Evolutionary conservation across 2,888 invertebrate species (phyloP).

Genomic region (Galerucella calmariensis): DNA sequence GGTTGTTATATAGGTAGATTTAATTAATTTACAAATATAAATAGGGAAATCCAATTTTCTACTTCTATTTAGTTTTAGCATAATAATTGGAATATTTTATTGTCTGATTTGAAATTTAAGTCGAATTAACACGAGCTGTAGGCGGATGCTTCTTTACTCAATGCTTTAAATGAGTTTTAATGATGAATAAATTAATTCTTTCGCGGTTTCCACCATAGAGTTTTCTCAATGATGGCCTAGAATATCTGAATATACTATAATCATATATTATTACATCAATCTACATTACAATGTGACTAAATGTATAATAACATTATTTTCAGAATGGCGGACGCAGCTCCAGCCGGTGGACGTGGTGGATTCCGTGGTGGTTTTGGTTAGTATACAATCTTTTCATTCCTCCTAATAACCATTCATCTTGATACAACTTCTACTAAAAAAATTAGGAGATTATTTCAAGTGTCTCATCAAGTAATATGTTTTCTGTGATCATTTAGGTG

Average conservation of each 20-base stretch:
- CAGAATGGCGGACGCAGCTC: slow-evolving; percentile 98
- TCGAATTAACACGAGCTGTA: not conserved
- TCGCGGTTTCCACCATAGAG: slow-evolving; percentile 78
- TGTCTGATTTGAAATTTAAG: not conserved
- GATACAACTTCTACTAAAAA: not conserved
- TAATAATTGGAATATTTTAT: too few relatives aligned
- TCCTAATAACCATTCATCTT: not conserved
- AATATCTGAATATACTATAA: slow-evolving; percentile 42
- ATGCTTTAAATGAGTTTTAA: slow-evolving; percentile 41
- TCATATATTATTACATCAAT: not conserved
- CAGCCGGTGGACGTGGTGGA: slow-evolving; percentile 94
- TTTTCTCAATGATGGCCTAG: slow-evolving; percentile 67
- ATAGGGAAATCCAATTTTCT: too few relatives aligned
- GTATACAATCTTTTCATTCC: not conserved
- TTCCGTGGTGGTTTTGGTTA: slow-evolving; percentile 82
- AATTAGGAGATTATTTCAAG: not conserved
- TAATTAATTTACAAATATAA: too few relatives aligned
- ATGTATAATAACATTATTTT: slow-evolving; percentile 41
- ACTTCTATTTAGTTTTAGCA: too few relatives aligned
- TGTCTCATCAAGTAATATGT: too few relatives aligned
- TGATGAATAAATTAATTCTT: slow-evolving; percentile 71
- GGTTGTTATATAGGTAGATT: too few relatives aligned
- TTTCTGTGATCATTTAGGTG: slow-evolving; percentile 49
- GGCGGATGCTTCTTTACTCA: not conserved
- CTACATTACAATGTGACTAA: not conserved